Percentiles rank a stretch among this genome's conserved stretches.
Conservation (phyloP, 2,113 vertebrate species). For the Callithrix jacchus region DNA sequence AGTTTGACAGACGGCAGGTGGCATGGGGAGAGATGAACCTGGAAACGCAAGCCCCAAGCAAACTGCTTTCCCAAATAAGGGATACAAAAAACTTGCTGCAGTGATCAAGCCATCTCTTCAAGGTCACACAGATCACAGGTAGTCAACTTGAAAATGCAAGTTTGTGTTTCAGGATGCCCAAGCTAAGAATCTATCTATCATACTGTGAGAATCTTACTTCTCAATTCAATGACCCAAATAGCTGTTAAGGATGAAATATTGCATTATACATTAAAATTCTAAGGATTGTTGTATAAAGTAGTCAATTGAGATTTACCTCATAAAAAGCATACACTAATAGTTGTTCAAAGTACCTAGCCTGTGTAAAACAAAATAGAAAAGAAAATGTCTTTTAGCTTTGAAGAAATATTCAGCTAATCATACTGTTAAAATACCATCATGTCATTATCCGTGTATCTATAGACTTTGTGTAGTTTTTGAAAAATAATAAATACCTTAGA, state of each 20-base stretch:
- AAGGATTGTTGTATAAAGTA: not conserved
- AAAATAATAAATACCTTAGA: slow-evolving; percentile 43
- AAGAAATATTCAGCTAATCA: not conserved
- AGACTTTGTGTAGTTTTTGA: not conserved
- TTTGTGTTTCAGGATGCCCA: not conserved
- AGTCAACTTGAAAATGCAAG: not conserved
- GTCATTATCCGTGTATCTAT: not conserved
- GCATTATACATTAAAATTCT: not conserved
- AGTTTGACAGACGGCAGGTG: not conserved
- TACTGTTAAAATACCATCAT: not conserved
- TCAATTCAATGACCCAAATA: not conserved
- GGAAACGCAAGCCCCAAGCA: not conserved
- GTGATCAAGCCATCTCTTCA: too few species aligned
- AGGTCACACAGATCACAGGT: not conserved
- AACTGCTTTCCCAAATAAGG: not conserved
- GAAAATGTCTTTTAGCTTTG: not conserved
- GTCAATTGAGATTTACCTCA: not conserved
- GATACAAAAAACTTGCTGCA: not conserved
- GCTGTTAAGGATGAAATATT: not conserved
- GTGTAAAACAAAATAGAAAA: not conserved
- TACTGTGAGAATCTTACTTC: not conserved
- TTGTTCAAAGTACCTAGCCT: not conserved
- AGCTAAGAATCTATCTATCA: not conserved
- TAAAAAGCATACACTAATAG: not conserved
- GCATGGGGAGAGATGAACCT: not conserved